Percentiles rank a stretch among this genome's conserved stretches.
Conservation (phyloP, 1,140 invertebrate genomes). For the Drosophila nannoptera region DNA sequence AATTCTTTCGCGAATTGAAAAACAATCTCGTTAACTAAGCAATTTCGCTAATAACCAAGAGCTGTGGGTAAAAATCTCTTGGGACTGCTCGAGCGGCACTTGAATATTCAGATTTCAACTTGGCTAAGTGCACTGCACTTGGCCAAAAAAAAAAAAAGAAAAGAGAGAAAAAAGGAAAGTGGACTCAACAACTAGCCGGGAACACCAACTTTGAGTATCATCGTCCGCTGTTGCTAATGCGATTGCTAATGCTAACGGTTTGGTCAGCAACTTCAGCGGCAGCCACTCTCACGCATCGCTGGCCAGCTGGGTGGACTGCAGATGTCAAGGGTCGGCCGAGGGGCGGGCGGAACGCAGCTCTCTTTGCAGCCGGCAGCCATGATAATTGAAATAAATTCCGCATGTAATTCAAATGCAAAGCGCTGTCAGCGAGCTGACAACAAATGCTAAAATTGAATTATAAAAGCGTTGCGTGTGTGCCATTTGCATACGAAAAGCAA, state of each 20-base stretch:
- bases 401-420: conserved; percentile 60
- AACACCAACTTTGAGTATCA: conserved; percentile 31
- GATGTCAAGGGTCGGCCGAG: background rate
- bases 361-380: conserved; percentile 24
- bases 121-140: conserved; percentile 43
- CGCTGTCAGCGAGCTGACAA: conserved; percentile 53
- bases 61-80: conserved; percentile 33
- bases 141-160: conserved; percentile 9
- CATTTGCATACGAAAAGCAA: conserved; percentile 44
- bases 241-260: conserved; percentile 35
- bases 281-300: conserved; percentile 40
- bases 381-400: conserved; percentile 73
- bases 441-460: conserved; percentile 68
- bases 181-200: conserved; percentile 45
- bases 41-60: conserved; percentile 9
- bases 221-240: background rate
- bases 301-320: conserved; percentile 8
- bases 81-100: conserved; percentile 33
- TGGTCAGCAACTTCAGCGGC: conserved; percentile 55
- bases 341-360: conserved; percentile 1
- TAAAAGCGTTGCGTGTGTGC: conserved; percentile 50
- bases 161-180: conserved; percentile 23
- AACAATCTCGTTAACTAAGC: background rate
- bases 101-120: conserved; percentile 42
- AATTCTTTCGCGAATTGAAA: background rate